phyloP scores from a whole-genome alignment of 1,140 invertebrate genomes.

The Anastatus disparis region DNA sequence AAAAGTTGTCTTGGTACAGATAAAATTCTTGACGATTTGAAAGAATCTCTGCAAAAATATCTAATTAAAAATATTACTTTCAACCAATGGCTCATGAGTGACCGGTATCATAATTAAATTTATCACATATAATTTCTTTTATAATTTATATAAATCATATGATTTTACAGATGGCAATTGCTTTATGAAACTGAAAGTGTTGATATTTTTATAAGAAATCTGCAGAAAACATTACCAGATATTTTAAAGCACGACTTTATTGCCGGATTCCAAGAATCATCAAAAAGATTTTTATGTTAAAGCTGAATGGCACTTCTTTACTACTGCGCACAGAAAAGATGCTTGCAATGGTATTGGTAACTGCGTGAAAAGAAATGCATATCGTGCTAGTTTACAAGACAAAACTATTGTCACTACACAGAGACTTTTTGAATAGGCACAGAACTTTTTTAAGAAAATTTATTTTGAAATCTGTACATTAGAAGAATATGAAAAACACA shows the following conservation, averaged over 20 bases:
- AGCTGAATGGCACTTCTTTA: not conserved
- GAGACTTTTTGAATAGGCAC: not conserved
- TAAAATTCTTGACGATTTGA: not conserved
- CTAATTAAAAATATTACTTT: too few species aligned
- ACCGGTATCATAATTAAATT: too few species aligned
- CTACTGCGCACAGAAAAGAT: not conserved
- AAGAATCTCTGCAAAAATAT: too few species aligned
- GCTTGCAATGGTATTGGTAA: conserved; percentile 30
- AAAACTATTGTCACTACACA: too few species aligned
- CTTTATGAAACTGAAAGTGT: not conserved
- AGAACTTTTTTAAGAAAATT: not conserved
- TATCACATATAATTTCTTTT: too few species aligned
- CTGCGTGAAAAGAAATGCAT: conserved; percentile 11
- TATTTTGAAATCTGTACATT: too few species aligned
- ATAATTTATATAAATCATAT: not conserved
- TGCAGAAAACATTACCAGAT: not conserved
- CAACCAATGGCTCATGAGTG: not conserved
- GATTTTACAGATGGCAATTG: not conserved
- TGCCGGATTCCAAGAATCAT: not conserved
- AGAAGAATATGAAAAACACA: not conserved
- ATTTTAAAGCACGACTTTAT: not conserved
- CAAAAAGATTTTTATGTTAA: not conserved
- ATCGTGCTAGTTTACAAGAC: conserved; percentile 21
- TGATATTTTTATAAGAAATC: too few species aligned
- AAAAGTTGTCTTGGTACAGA: not conserved